phyloP scores from a whole-genome alignment of 2,797 vertebrate genomes.

The Notoglanidium macrostoma region DNA sequence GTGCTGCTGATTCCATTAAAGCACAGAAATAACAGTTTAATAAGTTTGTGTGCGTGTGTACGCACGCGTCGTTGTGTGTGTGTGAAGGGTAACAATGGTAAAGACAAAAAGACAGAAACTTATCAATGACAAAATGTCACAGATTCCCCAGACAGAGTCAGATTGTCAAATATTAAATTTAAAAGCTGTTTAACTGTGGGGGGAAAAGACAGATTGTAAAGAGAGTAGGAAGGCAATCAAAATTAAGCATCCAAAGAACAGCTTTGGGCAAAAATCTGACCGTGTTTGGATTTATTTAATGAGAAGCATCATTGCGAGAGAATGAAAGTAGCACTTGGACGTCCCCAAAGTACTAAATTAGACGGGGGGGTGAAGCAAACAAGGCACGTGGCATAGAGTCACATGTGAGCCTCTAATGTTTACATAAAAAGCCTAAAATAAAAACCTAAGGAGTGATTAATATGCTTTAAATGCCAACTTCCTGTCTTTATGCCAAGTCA shows the following conservation, averaged over 20 bases:
- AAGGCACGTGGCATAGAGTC: not conserved
- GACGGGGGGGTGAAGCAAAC: not conserved
- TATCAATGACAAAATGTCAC: conserved; percentile 46
- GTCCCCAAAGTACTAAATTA: conserved; percentile 6
- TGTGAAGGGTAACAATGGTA: conserved; percentile 17
- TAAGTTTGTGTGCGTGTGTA: not conserved
- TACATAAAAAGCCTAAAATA: conserved; percentile 10
- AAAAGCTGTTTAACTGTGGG: conserved; percentile 62
- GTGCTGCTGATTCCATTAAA: conserved; percentile 47
- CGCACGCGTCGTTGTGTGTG: not conserved
- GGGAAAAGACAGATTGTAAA: conserved; percentile 56
- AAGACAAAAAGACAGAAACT: conserved; percentile 29
- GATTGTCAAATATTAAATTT: conserved; percentile 69
- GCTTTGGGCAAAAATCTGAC: conserved; percentile 57
- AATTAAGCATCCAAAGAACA: conserved; percentile 57
- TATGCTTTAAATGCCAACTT: conserved; percentile 16
- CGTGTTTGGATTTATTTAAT: conserved; percentile 65
- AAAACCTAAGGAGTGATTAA: conserved; percentile 16
- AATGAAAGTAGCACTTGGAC: not conserved
- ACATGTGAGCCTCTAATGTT: conserved; percentile 1
- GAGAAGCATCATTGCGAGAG: conserved; percentile 51
- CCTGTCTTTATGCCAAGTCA: conserved; percentile 6
- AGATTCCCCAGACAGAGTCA: conserved; percentile 49
- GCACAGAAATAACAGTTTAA: conserved; percentile 6
- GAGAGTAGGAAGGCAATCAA: conserved; percentile 53